phyloP scores from a whole-genome alignment of 2,113 vertebrate genomes.

The Coregonus clupeaformis region DNA sequence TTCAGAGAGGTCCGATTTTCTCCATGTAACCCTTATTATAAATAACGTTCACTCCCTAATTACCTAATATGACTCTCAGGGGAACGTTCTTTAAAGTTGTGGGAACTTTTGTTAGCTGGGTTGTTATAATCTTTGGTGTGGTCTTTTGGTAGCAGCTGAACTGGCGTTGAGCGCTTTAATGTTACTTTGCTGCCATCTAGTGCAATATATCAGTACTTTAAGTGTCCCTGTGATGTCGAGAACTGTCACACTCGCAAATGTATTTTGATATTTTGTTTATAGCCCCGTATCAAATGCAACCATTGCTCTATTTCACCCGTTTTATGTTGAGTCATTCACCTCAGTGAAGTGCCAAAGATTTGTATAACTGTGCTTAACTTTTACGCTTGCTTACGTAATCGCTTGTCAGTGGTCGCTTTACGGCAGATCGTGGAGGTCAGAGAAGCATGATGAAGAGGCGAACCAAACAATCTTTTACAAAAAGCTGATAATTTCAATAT shows the following conservation, averaged over 20 bases:
- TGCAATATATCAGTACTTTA: neutral
- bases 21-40: too few species aligned
- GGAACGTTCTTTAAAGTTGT: too few species aligned
- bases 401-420: constrained; percentile 43
- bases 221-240: neutral
- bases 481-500: neutral
- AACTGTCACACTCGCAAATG: neutral
- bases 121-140: too few species aligned
- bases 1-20: too few species aligned
- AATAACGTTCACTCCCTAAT: too few species aligned
- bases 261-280: neutral
- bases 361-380: neutral
- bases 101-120: too few species aligned
- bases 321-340: neutral
- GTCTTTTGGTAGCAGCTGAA: too few species aligned
- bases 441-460: neutral
- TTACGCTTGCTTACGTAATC: constrained; percentile 22
- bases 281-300: neutral
- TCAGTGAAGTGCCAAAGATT: neutral
- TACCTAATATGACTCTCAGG: too few species aligned
- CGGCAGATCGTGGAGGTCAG: constrained; percentile 74
- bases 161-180: neutral
- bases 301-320: neutral
- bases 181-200: neutral
- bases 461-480: neutral